Base-by-base conservation (phyloP, 1,140 invertebrate genomes). In the Brachionus rotundiformis region DNA sequence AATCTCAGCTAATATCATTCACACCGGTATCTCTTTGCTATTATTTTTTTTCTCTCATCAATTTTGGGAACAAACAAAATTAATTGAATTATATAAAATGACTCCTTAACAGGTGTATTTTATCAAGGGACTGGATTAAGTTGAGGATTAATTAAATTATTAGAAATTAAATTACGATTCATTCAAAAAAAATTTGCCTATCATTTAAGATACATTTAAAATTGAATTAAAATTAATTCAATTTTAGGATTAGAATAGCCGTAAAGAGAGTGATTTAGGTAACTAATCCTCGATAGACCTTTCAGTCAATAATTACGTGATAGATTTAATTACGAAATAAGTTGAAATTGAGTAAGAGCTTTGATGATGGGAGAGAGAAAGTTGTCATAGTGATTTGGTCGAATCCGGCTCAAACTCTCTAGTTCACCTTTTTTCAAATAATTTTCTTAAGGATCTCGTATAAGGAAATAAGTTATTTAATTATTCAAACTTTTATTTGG, bases 131-230 rank as follows among this genome's bases (percentile, higher is more conserved):
- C 47, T 54, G 47, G 47, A 54, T 54, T 54, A 54, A 54, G 47
- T 54, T 16, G 47, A 54, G 47, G 47, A 54, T 54, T 54, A 54
- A 54, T 54, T 54, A 54, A 54, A 54, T 54, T 54, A 54, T 54
- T 54, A 54, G 47, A 54, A 54, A 54, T 54, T 54, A 54, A 54
- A 54, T 54, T 54, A 54, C 47, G 47, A 54, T 54, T 54, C 47
- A 54, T 54, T 54, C 47, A 54, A 54, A 54, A 54, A n/a, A 54
- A 54, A 54, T 19, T 54, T 54, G 19, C 47, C 7, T 54, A 54
- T 54, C 47, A 54, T 54, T 54, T 54, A 54, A 54, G 19, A 54
- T 54, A 54, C 47, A 54, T 54, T 54, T 54, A 54, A 54, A 54
- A 54, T 54, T 54, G 47, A 54, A 54, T 54, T 25, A 19, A 54